Base-by-base conservation (phyloP, 2,888 invertebrate species). In the Drosophila phalerata region DNA sequence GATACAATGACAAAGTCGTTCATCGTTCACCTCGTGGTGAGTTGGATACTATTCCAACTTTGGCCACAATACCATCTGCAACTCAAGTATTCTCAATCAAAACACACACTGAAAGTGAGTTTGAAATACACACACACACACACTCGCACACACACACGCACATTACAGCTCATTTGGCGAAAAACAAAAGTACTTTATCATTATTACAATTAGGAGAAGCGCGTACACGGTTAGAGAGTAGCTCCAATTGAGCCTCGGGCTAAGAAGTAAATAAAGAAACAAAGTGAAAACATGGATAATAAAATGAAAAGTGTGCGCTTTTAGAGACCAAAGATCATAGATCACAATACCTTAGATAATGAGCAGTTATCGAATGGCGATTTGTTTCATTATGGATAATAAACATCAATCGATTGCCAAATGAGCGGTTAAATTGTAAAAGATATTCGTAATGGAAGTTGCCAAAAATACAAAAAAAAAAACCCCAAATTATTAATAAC, bases 31-130 rank as follows among this genome's bases (percentile, higher is more conserved):
- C 75, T 53, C 69, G 78, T 64, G 75, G 75, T 76, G 75, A 77
- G 57, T 75, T 77, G 49, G 30, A 0, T 55, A 43, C 13, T 17
- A 22, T 4, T 22, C 22, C 22, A 11, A 28, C 13, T 45, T 17
- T 43, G 19, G 19, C 37, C 47, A 30, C 53, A 22, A n/a, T 37
- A 10, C 65, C 30, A 45, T 30, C 57, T 52, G 64, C 45, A 22
- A 45, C 55, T 77, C 53, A 78, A 85, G 84, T 56, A 79, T 85
- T 85, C 86, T 88, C 88, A 83, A 88, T 88, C 88, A 88, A 70
- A 42, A 51, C 71, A 30, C 47, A 38, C 43, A 42, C 58, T 70
- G 88, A 85, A 85, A 85, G 85, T 88, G 88, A 85, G 88, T 88
- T 88, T 85, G 88, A 85, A 67, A 67, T 22, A 62, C 40, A 42